Conservation (phyloP, 1,140 invertebrate genomes). For the Heliconius nattereri region DNA sequence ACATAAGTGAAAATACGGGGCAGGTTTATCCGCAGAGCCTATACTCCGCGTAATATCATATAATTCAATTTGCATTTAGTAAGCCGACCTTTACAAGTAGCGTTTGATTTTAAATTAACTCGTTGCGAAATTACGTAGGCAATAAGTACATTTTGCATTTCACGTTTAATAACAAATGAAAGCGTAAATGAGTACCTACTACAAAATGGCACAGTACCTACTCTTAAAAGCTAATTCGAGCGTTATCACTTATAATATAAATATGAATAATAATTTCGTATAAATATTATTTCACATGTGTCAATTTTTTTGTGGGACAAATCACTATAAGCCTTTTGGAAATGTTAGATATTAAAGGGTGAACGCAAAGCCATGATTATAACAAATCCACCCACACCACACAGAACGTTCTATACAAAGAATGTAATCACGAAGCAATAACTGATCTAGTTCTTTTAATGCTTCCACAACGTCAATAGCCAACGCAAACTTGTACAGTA, state of each 20-base stretch:
- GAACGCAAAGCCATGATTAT: neutral
- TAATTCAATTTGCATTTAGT: constrained; percentile 41
- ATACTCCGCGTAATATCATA: constrained; percentile 30
- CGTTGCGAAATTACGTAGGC: neutral
- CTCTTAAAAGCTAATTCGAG: neutral
- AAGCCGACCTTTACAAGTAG: constrained; percentile 27
- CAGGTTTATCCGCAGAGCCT: constrained; percentile 22
- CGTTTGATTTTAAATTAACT: constrained; percentile 12
- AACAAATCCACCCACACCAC: neutral
- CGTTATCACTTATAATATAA: neutral
- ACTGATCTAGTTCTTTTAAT: constrained; percentile 13
- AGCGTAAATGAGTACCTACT: neutral
- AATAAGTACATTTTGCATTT: neutral
- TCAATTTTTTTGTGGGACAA: too few species aligned
- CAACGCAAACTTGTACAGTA: constrained; percentile 20
- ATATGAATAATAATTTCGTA: too few species aligned
- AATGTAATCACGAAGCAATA: neutral
- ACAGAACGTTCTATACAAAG: neutral
- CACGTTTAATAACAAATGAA: neutral
- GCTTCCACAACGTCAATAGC: constrained; percentile 30
- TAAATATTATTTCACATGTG: too few species aligned
- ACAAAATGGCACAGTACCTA: neutral
- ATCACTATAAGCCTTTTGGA: neutral
- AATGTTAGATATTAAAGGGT: neutral
- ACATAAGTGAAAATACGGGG: constrained; percentile 25